Evolutionary conservation across 2,113 vertebrate species (phyloP).

Genomic region (Pterocles burchelli): DNA sequence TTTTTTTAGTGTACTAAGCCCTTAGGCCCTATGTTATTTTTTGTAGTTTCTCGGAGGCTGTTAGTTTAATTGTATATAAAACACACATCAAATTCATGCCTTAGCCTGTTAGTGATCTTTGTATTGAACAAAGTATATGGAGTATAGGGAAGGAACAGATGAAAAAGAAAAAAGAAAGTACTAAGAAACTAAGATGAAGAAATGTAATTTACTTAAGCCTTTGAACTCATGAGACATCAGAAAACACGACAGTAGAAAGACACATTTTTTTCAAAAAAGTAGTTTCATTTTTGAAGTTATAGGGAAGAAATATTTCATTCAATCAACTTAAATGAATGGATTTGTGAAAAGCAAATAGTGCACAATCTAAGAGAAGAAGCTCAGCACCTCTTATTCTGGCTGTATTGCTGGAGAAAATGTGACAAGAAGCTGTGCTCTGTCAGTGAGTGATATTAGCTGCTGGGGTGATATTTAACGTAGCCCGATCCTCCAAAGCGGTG

Average conservation of each 20-base stretch:
- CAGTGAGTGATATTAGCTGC: neutral
- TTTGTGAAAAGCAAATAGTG: neutral
- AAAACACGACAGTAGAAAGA: neutral
- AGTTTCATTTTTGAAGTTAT: neutral
- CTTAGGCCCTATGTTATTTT: neutral
- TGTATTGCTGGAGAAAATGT: neutral
- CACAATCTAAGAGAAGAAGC: no score
- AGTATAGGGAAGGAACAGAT: neutral
- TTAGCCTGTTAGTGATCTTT: neutral
- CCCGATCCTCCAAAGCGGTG: neutral
- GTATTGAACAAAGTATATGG: neutral
- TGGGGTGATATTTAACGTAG: neutral
- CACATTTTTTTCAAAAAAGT: neutral
- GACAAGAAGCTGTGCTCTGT: neutral
- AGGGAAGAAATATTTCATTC: neutral
- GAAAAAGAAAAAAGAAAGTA: neutral
- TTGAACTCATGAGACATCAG: neutral
- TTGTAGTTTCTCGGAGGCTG: neutral
- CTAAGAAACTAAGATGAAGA: neutral
- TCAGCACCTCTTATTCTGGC: neutral
- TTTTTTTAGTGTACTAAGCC: neutral
- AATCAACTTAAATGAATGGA: neutral
- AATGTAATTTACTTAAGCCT: neutral
- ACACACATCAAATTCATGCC: neutral
- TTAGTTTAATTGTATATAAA: neutral